Conservation (phyloP, 1,140 invertebrate species). For the Apolygus lucorum region DNA sequence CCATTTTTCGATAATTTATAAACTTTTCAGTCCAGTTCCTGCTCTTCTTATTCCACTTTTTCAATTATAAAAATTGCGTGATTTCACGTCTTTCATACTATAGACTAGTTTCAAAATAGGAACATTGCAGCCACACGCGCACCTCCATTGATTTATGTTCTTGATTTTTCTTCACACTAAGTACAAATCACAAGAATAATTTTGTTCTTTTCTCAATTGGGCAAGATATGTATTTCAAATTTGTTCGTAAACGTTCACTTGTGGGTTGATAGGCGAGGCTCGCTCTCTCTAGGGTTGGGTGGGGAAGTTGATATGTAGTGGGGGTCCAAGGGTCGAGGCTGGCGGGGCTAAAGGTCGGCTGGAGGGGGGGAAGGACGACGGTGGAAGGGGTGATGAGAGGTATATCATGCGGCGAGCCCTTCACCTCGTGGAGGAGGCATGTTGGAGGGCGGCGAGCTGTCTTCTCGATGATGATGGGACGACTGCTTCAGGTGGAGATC, state of each 20-base stretch:
- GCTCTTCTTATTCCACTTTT: too few species aligned
- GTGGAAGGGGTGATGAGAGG: background rate
- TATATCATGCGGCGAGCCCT: constrained; percentile 43
- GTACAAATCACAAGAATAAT: background rate
- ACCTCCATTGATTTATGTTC: background rate
- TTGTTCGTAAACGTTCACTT: too few species aligned
- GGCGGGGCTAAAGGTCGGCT: constrained; percentile 5
- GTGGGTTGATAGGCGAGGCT: constrained; percentile 12
- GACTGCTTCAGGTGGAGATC: constrained; percentile 34
- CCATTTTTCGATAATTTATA: too few species aligned
- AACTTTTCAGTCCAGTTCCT: too few species aligned
- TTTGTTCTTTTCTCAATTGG: background rate
- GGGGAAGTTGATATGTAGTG: background rate
- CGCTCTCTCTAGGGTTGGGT: background rate
- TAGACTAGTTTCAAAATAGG: constrained; percentile 40
- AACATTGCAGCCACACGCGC: constrained; percentile 35
- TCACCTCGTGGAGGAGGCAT: constrained; percentile 43
- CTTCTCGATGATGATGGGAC: constrained; percentile 40
- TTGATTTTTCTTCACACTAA: background rate
- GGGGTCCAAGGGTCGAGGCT: background rate
- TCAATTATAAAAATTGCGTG: too few species aligned
- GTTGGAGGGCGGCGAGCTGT: constrained; percentile 37
- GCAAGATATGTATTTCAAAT: constrained; percentile 1
- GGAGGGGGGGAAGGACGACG: background rate
- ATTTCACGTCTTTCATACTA: constrained; percentile 17